A percentile compares a stretch with the other conserved stretches of the same genome.
These are phyloP conservation scores for Pogoniulus pusillus DNA, from an alignment of 2,797 vertebrate species.

Conservation along the genomic window DNA sequence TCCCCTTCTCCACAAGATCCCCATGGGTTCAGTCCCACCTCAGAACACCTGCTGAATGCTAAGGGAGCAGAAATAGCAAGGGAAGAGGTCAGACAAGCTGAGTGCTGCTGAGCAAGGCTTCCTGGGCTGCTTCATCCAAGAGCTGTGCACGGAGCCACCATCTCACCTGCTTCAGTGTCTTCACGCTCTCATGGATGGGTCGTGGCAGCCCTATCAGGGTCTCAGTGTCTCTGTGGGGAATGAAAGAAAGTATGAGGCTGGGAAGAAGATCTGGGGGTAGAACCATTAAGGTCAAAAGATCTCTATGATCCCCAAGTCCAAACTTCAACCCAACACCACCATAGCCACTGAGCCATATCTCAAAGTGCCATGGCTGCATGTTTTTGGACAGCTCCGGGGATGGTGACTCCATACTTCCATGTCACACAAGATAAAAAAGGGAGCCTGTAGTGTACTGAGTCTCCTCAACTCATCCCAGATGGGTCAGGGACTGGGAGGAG, in stretches of 20 bases:
- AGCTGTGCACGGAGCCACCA: accelerated
- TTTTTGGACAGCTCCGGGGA: too few relatives aligned
- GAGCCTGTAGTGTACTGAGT: neutral
- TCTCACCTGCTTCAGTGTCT: slow-evolving; percentile 93
- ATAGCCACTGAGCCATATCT: too few relatives aligned
- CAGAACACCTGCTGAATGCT: neutral
- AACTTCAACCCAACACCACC: too few relatives aligned
- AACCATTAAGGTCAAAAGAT: too few relatives aligned
- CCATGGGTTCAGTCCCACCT: neutral
- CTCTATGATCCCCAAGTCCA: too few relatives aligned
- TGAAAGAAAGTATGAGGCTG: neutral
- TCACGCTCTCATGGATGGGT: slow-evolving; percentile 96
- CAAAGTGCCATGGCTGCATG: too few relatives aligned
- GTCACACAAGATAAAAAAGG: neutral
- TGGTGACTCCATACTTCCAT: neutral
- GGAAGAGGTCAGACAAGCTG: neutral
- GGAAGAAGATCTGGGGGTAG: neutral
- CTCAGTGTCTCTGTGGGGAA: slow-evolving; percentile 87
- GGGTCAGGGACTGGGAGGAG: neutral
- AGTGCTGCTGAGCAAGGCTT: neutral
- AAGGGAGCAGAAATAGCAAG: neutral
- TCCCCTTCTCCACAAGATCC: neutral
- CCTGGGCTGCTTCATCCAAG: neutral
- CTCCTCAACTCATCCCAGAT: neutral
- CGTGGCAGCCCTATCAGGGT: slow-evolving; percentile 93